Conservation (phyloP, 2,113 vertebrate genomes). For the Ovis canadensis region DNA sequence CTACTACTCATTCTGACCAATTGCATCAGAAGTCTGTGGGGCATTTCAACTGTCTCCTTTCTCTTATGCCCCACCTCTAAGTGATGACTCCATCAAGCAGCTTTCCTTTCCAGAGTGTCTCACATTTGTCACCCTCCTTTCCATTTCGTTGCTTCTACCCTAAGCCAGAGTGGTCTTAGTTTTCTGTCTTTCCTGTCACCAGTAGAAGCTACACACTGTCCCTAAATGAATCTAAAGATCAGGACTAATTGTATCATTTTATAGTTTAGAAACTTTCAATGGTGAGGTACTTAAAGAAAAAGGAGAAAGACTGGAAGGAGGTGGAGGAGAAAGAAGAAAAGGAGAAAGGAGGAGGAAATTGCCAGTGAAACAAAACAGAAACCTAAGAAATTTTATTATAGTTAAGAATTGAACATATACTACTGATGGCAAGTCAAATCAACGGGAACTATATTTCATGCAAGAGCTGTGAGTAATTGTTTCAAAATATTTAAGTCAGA, state of each 20-base stretch:
- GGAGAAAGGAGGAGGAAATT: neutral
- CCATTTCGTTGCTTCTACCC: neutral
- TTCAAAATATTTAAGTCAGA: constrained; percentile 5
- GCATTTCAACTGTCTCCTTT: neutral
- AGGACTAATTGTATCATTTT: neutral
- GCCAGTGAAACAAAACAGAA: neutral
- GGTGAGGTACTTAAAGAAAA: neutral
- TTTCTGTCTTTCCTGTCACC: neutral
- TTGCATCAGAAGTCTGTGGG: neutral
- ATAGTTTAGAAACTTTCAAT: neutral
- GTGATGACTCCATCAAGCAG: neutral
- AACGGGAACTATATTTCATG: neutral
- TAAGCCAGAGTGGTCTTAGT: neutral
- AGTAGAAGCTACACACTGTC: neutral
- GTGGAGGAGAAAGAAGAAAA: neutral
- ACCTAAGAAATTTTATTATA: neutral
- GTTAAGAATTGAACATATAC: neutral
- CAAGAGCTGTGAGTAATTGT: neutral
- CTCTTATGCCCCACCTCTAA: neutral
- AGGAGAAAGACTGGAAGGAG: neutral
- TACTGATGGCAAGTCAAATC: neutral
- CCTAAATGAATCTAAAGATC: neutral
- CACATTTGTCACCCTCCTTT: neutral
- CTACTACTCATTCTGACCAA: neutral
- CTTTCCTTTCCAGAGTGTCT: neutral